Evolutionary conservation across 2,797 vertebrate species (phyloP).

Genomic region (Odontamblyopus lacepedii): DNA sequence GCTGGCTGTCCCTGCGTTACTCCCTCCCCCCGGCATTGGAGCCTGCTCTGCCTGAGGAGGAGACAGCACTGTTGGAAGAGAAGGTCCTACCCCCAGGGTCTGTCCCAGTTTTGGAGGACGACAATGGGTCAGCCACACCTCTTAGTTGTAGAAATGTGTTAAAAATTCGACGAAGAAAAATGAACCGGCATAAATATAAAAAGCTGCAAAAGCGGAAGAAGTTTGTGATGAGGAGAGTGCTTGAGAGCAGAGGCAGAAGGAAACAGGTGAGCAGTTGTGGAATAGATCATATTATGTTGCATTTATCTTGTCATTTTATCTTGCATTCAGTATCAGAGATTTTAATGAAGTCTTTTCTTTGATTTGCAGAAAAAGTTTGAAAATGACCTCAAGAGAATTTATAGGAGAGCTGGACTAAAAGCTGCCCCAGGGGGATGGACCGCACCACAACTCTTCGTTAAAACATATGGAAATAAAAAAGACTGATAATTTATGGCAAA

Average conservation of each 20-base stretch:
- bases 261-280: conserved; percentile 81
- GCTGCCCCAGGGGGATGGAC: conserved; percentile 84
- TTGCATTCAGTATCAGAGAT: not conserved
- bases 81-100: conserved; percentile 67
- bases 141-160: conserved; percentile 87
- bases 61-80: conserved; percentile 52
- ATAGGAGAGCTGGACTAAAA: conserved; percentile 87
- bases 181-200: conserved; percentile 92
- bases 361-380: conserved; percentile 83
- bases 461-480: conserved; percentile 55
- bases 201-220: conserved; percentile 88
- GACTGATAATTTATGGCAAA: conserved; percentile 39
- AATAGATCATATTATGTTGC: not conserved
- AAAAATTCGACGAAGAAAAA: conserved; percentile 90
- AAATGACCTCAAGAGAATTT: conserved; percentile 83
- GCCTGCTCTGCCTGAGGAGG: conserved; percentile 31
- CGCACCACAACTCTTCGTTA: conserved; percentile 86
- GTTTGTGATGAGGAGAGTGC: conserved; percentile 80
- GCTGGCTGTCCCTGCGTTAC: conserved; percentile 87
- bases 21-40: conserved; percentile 76
- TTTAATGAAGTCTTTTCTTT: conserved; percentile 23
- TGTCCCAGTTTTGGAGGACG: conserved; percentile 60
- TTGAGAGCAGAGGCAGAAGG: conserved; percentile 75
- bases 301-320: not conserved
- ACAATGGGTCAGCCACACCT: conserved; percentile 37